Evolutionary conservation across 2,113 vertebrate species (phyloP).

Genomic region (Phoxinus phoxinus): DNA sequence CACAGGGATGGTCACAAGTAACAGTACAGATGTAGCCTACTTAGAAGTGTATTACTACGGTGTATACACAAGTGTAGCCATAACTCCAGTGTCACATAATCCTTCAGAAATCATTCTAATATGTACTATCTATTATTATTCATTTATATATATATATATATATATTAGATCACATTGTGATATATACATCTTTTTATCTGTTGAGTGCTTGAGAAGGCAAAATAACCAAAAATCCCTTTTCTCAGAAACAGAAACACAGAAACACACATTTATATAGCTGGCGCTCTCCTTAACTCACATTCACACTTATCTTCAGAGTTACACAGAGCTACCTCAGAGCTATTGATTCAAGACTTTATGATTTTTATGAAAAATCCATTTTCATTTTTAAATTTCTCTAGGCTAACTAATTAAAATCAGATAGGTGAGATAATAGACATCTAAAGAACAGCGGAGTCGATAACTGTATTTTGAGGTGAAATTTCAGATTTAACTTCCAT

Average conservation of each 20-base stretch:
- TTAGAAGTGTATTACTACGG: too few species aligned
- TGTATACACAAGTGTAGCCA: too few species aligned
- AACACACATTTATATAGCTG: slow-evolving; percentile 24
- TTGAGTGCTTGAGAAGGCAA: not conserved
- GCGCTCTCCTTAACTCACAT: not conserved
- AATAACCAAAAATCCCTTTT: not conserved
- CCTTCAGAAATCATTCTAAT: not conserved
- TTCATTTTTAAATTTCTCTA: slow-evolving; percentile 33
- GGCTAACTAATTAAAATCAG: slow-evolving; percentile 36
- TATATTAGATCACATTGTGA: not conserved
- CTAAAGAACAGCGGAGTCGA: slow-evolving; percentile 26
- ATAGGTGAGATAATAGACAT: slow-evolving; percentile 35
- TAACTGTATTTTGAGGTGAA: slow-evolving; percentile 24
- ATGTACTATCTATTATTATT: not conserved
- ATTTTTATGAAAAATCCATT: slow-evolving; percentile 47
- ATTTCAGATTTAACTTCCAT: slow-evolving; percentile 22
- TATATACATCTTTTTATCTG: not conserved
- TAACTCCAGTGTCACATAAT: not conserved
- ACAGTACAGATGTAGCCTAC: too few species aligned
- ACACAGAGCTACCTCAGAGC: slow-evolving; percentile 9
- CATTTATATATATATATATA: too few species aligned
- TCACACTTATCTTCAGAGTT: slow-evolving; percentile 32
- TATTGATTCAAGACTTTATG: slow-evolving; percentile 41
- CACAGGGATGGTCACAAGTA: not conserved
- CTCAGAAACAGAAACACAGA: slow-evolving; percentile 8